Evolutionary conservation across 2,797 vertebrate species (phyloP), one percentile per base, ranked within the genome.

Genomic region (Alauda arvensis): DNA sequence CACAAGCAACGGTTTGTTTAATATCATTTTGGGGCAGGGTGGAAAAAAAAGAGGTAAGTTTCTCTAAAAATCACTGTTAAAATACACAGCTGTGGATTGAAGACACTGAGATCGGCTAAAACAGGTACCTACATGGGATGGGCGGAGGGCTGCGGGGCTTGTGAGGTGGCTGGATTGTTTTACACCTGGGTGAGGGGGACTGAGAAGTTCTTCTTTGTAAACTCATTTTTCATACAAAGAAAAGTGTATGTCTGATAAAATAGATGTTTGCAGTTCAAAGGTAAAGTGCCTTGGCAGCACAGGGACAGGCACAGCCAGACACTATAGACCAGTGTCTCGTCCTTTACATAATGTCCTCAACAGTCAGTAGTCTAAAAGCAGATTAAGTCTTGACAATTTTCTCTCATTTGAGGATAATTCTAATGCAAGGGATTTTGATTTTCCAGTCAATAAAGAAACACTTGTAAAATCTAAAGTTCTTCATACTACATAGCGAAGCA

Each of bases 141-240:
- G 10, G 12, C 37, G 1, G 6, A 29, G 26, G 26, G n/a, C 14
- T 60, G 25, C 0, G 1, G 16, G 33, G 31, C 10, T n/a, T n/a
- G 7, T 23, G 37, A 59, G 48, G 45, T 6, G 8, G 43, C 12
- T 12, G 28, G 42, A 15, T 24, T 43, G 25, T 43, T 80, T 18
- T 14, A 7, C 5, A 5, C 24, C 16, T 18, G 9, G 6, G 4
- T 55, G 68, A 48, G n/a, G 26, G 14, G 18, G 15, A 31, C 8
- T 28, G 31, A 40, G 7, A 19, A 16, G 29, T 51, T 39, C 5
- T 71, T 45, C 51, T 81, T 39, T 45, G 14, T 42, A 8, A 20
- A 2, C 6, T 26, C 8, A 16, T n/a, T 40, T 63, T 65, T 48
- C 45, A 28, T n/a, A 7, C 28, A 19, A 56, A 70, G 49, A 14